Evolutionary conservation across 2,113 vertebrate species (phyloP).

Genomic region (Crotalus helleri): DNA sequence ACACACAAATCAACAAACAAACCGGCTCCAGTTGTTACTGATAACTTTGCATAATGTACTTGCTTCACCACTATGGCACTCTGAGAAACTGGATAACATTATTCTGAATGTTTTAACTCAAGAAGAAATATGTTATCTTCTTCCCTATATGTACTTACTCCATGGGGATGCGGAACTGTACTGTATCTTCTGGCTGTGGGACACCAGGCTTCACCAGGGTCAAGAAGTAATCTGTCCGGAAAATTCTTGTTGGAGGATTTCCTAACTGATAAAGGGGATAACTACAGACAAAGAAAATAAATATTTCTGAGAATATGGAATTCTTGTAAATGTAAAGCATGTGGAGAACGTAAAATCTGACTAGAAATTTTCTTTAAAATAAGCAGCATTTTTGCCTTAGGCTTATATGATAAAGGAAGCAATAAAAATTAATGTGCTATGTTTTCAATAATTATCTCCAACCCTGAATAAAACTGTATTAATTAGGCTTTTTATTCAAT

Average conservation of each 20-base stretch:
- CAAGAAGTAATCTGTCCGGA: slow-evolving; percentile 89
- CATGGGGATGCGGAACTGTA: slow-evolving; percentile 92
- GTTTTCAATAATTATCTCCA: background rate
- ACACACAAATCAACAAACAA: background rate
- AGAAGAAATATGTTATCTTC: background rate
- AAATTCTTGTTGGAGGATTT: slow-evolving; percentile 89
- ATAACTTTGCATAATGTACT: background rate
- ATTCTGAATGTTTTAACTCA: background rate
- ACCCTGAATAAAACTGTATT: background rate
- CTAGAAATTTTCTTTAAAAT: background rate
- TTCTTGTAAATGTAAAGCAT: background rate
- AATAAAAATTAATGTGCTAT: background rate
- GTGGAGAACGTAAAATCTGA: background rate
- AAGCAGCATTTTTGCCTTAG: background rate
- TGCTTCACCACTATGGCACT: background rate
- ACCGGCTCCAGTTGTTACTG: background rate
- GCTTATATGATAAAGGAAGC: background rate
- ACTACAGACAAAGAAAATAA: slow-evolving; percentile 59
- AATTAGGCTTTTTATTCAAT: background rate
- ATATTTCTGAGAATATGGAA: rapidly evolving
- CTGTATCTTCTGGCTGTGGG: slow-evolving; percentile 84
- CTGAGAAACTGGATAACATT: background rate
- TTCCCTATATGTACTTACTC: slow-evolving; percentile 77
- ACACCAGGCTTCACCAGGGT: slow-evolving; percentile 86
- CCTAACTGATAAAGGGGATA: slow-evolving; percentile 90